Percentiles rank a stretch among this genome's conserved stretches.
phyloP scores from a whole-genome alignment of 2,888 invertebrate species.

The Chromoteleia sp. region DNA sequence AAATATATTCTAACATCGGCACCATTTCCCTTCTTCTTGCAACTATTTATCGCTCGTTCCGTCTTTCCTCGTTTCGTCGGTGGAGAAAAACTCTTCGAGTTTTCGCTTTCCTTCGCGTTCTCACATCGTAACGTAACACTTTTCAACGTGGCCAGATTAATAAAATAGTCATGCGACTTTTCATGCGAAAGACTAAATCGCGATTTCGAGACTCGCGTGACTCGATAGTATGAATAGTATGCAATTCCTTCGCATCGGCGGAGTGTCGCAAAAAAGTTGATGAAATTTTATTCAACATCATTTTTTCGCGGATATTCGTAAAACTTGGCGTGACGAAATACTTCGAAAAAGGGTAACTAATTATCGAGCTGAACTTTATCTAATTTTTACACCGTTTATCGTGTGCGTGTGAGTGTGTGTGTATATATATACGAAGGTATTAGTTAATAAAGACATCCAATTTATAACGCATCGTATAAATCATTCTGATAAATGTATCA shows the following conservation, averaged over 20 bases:
- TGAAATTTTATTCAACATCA: slow-evolving; percentile 50
- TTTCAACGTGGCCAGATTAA: slow-evolving; percentile 15
- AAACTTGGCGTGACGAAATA: slow-evolving; percentile 40
- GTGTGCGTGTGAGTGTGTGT: not conserved
- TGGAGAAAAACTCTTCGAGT: not conserved
- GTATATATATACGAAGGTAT: too few species aligned
- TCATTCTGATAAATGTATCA: slow-evolving; percentile 10
- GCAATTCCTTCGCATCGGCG: slow-evolving; percentile 36
- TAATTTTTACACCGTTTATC: not conserved
- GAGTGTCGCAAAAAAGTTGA: slow-evolving; percentile 61
- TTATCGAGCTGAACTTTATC: slow-evolving; percentile 54
- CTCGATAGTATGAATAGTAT: slow-evolving; percentile 29
- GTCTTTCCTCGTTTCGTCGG: slow-evolving; percentile 26
- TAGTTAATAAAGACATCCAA: slow-evolving; percentile 10
- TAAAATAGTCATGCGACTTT: slow-evolving; percentile 36
- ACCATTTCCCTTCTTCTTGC: slow-evolving; percentile 42
- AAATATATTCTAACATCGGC: slow-evolving; percentile 57
- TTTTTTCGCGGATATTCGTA: slow-evolving; percentile 48
- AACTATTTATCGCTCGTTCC: slow-evolving; percentile 54
- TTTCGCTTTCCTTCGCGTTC: slow-evolving; percentile 48
- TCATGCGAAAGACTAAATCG: slow-evolving; percentile 43
- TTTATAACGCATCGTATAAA: not conserved
- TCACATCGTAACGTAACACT: slow-evolving; percentile 20
- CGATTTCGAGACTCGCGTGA: slow-evolving; percentile 47
- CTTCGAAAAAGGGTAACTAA: slow-evolving; percentile 27